These are phyloP conservation scores for Rhopalosiphum nymphaeae DNA, from an alignment of 2,888 invertebrate species.

Conservation along the genomic window DNA sequence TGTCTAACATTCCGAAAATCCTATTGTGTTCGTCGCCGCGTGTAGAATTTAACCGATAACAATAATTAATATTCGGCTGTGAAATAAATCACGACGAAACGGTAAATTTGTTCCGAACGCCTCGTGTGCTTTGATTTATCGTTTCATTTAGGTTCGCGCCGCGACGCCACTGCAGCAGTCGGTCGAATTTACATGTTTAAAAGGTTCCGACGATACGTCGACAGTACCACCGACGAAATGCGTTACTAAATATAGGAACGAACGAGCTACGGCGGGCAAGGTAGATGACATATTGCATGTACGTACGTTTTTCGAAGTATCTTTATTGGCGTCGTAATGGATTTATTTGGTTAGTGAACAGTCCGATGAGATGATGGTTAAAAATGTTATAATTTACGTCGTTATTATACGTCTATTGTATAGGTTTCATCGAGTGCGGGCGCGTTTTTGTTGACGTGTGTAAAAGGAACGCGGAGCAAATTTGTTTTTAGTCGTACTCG, in stretches of 20 bases:
- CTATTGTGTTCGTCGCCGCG: no score
- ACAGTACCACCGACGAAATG: not conserved
- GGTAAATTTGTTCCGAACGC: not conserved
- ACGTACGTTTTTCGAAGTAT: not conserved
- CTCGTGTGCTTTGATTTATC: not conserved
- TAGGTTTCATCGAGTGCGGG: not conserved
- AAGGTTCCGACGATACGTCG: not conserved
- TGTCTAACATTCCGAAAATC: not conserved
- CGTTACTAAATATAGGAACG: not conserved
- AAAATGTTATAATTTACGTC: not conserved
- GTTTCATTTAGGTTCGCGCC: not conserved
- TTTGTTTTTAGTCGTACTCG: not conserved
- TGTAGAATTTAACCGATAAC: not conserved
- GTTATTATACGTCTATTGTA: not conserved
- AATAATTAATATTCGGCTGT: not conserved
- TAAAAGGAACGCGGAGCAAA: not conserved
- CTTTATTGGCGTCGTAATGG: not conserved
- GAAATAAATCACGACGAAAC: not conserved
- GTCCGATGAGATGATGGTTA: not conserved
- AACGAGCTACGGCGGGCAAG: not conserved
- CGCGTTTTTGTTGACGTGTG: not conserved
- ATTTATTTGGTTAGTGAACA: not conserved
- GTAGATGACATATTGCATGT: not conserved
- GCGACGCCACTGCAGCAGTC: not conserved
- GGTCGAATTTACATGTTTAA: slow-evolving; percentile 3